phyloP scores from a whole-genome alignment of 2,888 invertebrate genomes.

The Drosophila bunnanda region DNA sequence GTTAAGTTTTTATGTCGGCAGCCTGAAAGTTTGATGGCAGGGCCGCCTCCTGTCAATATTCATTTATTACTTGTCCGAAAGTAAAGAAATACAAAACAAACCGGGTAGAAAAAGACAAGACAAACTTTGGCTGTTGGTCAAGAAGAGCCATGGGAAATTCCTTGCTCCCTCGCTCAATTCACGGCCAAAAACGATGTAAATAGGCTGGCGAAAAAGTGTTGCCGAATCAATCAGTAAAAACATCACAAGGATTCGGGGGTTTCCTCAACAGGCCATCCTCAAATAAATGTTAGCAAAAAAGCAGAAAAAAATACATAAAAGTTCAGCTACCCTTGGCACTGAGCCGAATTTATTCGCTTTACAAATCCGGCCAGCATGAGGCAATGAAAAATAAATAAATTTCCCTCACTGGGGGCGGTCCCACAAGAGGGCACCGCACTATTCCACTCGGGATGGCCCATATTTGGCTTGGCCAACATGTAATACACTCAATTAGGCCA shows the following conservation, averaged over 20 bases:
- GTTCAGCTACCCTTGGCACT: constrained; percentile 25
- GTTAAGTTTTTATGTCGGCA: constrained; percentile 75
- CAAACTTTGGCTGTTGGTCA: constrained; percentile 33
- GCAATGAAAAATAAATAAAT: constrained; percentile 61
- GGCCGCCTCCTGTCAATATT: constrained; percentile 71
- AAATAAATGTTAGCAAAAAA: constrained; percentile 34
- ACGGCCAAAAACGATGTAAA: constrained; percentile 12
- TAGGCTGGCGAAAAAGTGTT: constrained; percentile 4
- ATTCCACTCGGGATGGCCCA: constrained; percentile 19
- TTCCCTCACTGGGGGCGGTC: constrained; percentile 31
- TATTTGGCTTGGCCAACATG: constrained; percentile 49
- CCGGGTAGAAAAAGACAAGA: constrained; percentile 27
- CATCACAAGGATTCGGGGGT: constrained; percentile 15
- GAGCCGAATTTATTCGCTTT: constrained; percentile 58
- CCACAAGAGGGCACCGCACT: constrained; percentile 20
- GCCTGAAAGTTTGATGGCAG: constrained; percentile 54
- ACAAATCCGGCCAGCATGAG: constrained; percentile 62
- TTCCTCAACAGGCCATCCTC: constrained; percentile 16
- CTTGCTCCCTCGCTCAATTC: neutral
- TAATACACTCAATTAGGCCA: constrained; percentile 73
- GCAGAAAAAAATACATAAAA: constrained; percentile 20
- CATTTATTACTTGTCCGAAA: constrained; percentile 73
- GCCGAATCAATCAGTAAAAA: constrained; percentile 32
- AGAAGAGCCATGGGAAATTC: constrained; percentile 5
- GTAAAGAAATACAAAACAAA: constrained; percentile 42